Conservation (phyloP, 2,113 vertebrate species). For the Suncus etruscus region DNA sequence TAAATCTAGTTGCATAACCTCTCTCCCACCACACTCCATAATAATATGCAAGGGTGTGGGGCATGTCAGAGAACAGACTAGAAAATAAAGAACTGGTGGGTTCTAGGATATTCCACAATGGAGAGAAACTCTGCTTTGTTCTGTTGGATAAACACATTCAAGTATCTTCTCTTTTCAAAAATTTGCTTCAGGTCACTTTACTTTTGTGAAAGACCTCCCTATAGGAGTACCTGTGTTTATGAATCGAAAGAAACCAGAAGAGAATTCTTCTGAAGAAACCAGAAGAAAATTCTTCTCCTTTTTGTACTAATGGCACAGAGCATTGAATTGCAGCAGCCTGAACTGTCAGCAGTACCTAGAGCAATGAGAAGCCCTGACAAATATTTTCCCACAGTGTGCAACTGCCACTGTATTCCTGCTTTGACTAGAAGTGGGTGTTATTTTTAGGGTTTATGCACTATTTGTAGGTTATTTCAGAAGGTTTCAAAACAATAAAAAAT, state of each 20-base stretch:
- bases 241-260: not conserved
- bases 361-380: not conserved
- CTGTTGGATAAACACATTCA: not conserved
- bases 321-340: not conserved
- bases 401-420: not conserved
- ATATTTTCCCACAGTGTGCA: not conserved
- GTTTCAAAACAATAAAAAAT: not conserved
- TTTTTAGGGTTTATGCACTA: not conserved
- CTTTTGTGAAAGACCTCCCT: not conserved
- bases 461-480: not conserved
- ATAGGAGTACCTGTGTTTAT: not conserved
- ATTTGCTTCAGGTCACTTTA: not conserved
- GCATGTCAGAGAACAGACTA: not conserved
- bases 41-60: not conserved
- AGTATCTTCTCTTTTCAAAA: not conserved
- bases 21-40: not conserved
- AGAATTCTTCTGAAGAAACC: not conserved
- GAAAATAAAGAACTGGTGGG: not conserved
- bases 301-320: not conserved
- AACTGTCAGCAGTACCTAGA: not conserved
- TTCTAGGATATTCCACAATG: slow-evolving; percentile 20
- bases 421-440: not conserved
- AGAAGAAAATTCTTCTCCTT: not conserved
- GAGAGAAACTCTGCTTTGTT: slow-evolving; percentile 17
- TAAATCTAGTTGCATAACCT: not conserved